Base-by-base conservation (phyloP, 1,140 invertebrate genomes). In the Drosophila oshimai region DNA sequence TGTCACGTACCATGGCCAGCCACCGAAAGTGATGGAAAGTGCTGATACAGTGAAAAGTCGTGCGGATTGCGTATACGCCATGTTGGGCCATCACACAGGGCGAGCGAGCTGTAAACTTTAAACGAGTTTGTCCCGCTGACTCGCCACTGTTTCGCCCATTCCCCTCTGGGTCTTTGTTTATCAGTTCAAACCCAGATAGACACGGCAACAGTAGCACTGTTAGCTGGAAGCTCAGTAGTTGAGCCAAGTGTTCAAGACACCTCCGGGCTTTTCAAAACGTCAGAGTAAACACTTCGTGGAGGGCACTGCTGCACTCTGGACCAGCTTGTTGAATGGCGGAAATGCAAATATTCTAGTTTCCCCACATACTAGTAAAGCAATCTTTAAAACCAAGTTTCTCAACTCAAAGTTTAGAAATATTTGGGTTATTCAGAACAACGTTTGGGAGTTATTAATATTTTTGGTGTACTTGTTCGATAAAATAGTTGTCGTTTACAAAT, bases 1-100 rank as follows among this genome's bases (percentile, higher is more conserved):
- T 80, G 80, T 84, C 80, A 81, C 78, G 78, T 81, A 33, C 78
- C 78, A 67, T 41, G 26, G 65, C 31, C 53, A 49, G 60, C 60
- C 61, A 67, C 31, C 22, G 42, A 31, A 58, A 65, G 54, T 49
- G 75, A 62, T 57, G 45, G 13, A 67, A 81, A 75, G 33, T 49
- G 68, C 55, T 83, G 78, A 83, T 73, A 51, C 53, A 55, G 60
- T 36, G 20, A 28, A 47, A 47, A 76, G 42, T 60, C 61, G 51
- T 53, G 49, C 42, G 55, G 57, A 68, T 78, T 61, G 76, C 62
- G 69, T 78, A 83, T 83, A 83, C 79, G 79, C 62, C 58, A 10
- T 60, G 51, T 55, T 58, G 51, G 70, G 49, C 55, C 39, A 34
- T 42, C 54, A 60, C 9, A 18, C 53, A 13, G 36, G 26, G 15